A percentile compares a stretch with the other conserved stretches of the same genome.
Conservation (phyloP, 2,113 vertebrate genomes). For the Ceuthmochares aereus region DNA sequence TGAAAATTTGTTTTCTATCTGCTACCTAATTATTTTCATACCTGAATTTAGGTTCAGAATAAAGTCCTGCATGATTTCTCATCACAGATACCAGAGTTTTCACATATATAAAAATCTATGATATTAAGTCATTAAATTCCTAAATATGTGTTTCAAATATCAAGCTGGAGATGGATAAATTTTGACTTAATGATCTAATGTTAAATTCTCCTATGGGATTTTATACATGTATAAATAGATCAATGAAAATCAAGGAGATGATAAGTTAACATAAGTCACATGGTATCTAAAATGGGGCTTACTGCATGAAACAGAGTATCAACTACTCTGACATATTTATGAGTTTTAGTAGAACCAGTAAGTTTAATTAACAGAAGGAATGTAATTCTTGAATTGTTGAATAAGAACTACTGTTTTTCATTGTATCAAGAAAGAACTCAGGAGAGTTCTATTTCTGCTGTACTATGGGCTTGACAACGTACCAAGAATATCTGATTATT, state of each 20-base stretch:
- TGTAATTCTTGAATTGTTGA: not conserved
- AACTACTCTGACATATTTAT: not conserved
- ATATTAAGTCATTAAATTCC: too few species aligned
- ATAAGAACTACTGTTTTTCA: not conserved
- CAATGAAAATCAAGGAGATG: not conserved
- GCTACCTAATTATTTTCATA: not conserved
- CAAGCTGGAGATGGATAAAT: not conserved
- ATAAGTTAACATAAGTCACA: not conserved
- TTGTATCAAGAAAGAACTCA: not conserved
- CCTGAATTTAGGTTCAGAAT: not conserved
- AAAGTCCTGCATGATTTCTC: not conserved
- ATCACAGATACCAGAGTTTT: not conserved
- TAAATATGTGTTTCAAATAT: not conserved
- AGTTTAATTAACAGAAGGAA: not conserved
- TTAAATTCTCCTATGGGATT: not conserved
- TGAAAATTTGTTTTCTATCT: not conserved
- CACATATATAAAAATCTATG: too few species aligned
- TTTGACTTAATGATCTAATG: not conserved
- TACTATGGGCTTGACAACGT: not conserved
- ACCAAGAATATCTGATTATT: not conserved
- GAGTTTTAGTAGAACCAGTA: not conserved
- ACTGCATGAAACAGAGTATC: not conserved
- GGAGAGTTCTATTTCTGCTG: not conserved
- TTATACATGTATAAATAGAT: not conserved
- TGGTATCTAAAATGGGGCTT: not conserved